Percentiles rank a stretch among this genome's conserved stretches.
Conservation (phyloP, 2,888 invertebrate species). For the Phortica magna region DNA sequence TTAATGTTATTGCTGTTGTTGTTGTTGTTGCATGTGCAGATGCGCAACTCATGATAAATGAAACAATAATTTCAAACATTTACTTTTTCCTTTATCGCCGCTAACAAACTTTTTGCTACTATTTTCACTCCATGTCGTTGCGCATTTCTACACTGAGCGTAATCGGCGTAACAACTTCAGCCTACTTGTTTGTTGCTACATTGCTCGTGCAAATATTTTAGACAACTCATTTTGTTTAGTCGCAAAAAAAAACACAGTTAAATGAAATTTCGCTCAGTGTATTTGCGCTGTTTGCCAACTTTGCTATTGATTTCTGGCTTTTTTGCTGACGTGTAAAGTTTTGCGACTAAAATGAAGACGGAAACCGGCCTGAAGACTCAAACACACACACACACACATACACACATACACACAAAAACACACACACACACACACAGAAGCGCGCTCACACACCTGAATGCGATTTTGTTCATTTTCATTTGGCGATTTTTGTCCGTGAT, state of each 20-base stretch:
- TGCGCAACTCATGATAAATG: conserved; percentile 15
- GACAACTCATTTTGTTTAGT: no score
- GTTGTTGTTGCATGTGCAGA: not conserved
- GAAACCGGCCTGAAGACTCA: not conserved
- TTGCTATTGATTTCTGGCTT: conserved; percentile 5
- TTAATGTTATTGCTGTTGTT: not conserved
- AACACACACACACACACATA: not conserved
- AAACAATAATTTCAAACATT: conserved; percentile 27
- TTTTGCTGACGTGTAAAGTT: conserved; percentile 30
- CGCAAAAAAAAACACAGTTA: not conserved
- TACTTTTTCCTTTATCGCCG: conserved; percentile 17
- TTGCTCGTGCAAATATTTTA: no score
- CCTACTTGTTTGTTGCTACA: no score
- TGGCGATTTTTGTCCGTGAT: conserved; percentile 74
- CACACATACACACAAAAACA: not conserved
- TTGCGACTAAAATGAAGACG: not conserved
- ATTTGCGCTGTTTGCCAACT: not conserved
- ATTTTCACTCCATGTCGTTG: not conserved
- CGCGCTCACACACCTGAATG: conserved; percentile 15
- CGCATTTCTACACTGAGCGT: not conserved
- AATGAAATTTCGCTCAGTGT: not conserved
- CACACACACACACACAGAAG: no score
- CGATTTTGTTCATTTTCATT: conserved; percentile 49
- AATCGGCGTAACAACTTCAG: not conserved
- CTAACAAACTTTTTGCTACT: not conserved